Conservation (phyloP, 2,113 vertebrate genomes). For the Chamaea fasciata region DNA sequence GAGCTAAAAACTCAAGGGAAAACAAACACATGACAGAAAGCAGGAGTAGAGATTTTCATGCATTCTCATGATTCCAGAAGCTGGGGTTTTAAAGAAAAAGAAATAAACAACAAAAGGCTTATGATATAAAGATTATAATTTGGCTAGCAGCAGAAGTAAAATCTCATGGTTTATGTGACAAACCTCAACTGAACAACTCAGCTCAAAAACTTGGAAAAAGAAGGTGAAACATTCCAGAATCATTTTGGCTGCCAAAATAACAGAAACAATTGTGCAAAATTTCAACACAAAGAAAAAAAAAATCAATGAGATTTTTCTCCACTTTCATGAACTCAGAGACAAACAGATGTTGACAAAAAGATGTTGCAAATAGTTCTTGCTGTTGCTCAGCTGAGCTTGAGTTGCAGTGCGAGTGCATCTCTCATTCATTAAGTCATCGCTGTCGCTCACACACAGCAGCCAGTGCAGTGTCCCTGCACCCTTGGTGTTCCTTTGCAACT, state of each 20-base stretch:
- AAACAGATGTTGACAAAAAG: conserved; percentile 58
- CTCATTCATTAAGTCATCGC: background rate
- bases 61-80: conserved; percentile 40
- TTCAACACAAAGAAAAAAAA: background rate
- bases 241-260: conserved; percentile 33
- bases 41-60: background rate
- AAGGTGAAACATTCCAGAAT: conserved; percentile 48
- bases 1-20: background rate
- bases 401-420: background rate
- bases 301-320: conserved; percentile 21
- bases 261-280: conserved; percentile 19
- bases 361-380: background rate
- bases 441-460: background rate
- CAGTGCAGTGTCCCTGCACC: background rate
- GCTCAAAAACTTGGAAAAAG: conserved; percentile 40
- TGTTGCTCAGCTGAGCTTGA: background rate
- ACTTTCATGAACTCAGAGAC: conserved; percentile 21
- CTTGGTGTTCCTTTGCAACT: background rate
- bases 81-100: background rate
- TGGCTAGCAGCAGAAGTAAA: conserved; percentile 43
- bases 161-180: conserved; percentile 47
- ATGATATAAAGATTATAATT: conserved; percentile 18
- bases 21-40: conserved; percentile 11
- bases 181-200: conserved; percentile 14
- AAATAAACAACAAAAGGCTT: conserved; percentile 16